Base-by-base conservation (phyloP, 2,113 vertebrate genomes). In the Pagrus major region DNA sequence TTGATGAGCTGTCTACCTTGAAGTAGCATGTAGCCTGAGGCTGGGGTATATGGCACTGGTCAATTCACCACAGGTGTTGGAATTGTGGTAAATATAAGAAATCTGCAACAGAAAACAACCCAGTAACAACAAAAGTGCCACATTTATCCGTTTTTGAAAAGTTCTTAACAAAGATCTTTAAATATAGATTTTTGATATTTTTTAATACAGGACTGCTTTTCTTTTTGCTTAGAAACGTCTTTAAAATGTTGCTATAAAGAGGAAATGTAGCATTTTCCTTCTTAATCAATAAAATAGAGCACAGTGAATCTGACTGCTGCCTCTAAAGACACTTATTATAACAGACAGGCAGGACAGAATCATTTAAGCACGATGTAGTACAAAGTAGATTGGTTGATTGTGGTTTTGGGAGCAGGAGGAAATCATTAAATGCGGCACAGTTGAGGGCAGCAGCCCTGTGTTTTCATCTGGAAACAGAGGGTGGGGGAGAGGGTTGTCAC, bases 401-500 rank as follows among this genome's bases (percentile, higher is more conserved):
- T 46, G 55, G 61, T 44, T 65, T 70, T 51, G 51, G 49, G 27
- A 64, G 64, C 33, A 66, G 21, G 29, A 67, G 49, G 64, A 80
- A 80, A 72, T 65, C 81, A 78, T 83, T 83, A 88, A 42, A 75
- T 49, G 71, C 52, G 75, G 63, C 33, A 63, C 74, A 79, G 73
- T 31, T 41, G 61, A 87, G 78, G 64, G 71, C 74, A 79, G 78
- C 56, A 39, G 69, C 58, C 88, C 80, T 74, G 75, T 75, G 69
- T 84, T 42, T 76, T 87, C 76, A 79, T 89, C 78, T 87, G 86
- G 80, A 89, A 82, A 85, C 46, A 23, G 70, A 66, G 61, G 12
- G 25, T n/a, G 41, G 74, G 61, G 55, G 54, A 29, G 47, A 74
- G 80, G 70, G 73, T 68, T 78, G 86, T 83, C 86, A 90, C 83